Base-by-base conservation (phyloP, 2,888 invertebrate species). In the Mechanitis mazaeus region DNA sequence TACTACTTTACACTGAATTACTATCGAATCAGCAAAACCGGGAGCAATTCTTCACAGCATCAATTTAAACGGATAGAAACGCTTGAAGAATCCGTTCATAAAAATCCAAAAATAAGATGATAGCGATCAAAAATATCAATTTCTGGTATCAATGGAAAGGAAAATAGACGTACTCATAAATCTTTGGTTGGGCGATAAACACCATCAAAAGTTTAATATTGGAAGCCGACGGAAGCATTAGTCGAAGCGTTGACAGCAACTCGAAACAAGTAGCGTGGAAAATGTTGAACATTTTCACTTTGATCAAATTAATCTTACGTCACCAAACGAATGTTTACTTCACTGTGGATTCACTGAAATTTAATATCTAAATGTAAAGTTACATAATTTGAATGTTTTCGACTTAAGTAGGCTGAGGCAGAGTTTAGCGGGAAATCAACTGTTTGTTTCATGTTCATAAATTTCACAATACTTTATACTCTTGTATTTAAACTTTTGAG, bases 171-270 rank as follows among this genome's bases (percentile, higher is more conserved):
- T 67, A 20, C 71, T 75, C 72, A 81, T 82, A 85, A 84, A 84
- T 79, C 74, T 70, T 69, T 71, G 69, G 70, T 67, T 67, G 66
- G 67, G 70, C 74, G 71, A 75, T 84, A 84, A 86, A 87, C 83
- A 82, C 78, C 81, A 84, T 87, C 84, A 82, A 80, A 85, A 87
- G 85, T 85, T 87, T 85, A 83, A 84, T 85, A 84, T 85, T 83
- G 81, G 84, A 82, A 79, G 68, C 76, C 80, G 77, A 80, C 85
- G 87, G 87, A 88, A 87, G 85, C 89, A 88, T 89, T 89, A 89
- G 86, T 77, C 66, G 80, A 77, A 74, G 76, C 76, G 88, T 81
- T 85, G 89, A 89, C 87, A 85, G 87, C 80, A 76, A 79, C 78
- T 80, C 75, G 83, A 77, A 81, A 81, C 84, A 83, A 84, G 80